These are phyloP conservation scores for Fukomys damarensis DNA, from an alignment of 2,113 vertebrate genomes.

Conservation along the genomic window DNA sequence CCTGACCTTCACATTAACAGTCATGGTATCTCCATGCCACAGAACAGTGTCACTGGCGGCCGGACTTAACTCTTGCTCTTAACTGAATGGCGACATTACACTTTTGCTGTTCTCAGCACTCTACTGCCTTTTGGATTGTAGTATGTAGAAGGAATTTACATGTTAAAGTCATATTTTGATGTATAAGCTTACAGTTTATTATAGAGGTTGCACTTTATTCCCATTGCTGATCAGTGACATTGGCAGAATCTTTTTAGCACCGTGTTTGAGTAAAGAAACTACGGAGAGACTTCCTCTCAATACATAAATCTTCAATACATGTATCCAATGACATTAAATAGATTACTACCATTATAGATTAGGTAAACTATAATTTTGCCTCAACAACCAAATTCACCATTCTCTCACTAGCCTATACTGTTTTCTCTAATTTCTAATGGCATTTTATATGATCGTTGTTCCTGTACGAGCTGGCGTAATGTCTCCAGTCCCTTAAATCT, in stretches of 20 bases:
- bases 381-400: neutral
- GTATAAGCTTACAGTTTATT: neutral
- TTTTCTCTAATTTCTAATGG: neutral
- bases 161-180: neutral
- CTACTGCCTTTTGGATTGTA: neutral
- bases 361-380: neutral
- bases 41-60: neutral
- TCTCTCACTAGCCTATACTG: neutral
- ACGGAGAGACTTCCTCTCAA: neutral
- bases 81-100: neutral
- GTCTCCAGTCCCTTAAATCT: constrained; percentile 17
- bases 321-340: neutral
- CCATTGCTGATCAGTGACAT: neutral
- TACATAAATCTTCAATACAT: neutral
- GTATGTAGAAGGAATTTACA: neutral
- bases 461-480: neutral
- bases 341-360: neutral
- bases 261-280: neutral
- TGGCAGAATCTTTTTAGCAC: neutral
- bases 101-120: neutral
- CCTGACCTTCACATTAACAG: neutral
- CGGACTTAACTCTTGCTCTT: neutral
- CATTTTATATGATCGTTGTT: neutral
- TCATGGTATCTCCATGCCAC: neutral
- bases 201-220: neutral